Evolutionary conservation across 2,888 invertebrate genomes (phyloP), one percentile per base, ranked within the genome.

Genomic region (Amphipoea oculea): DNA sequence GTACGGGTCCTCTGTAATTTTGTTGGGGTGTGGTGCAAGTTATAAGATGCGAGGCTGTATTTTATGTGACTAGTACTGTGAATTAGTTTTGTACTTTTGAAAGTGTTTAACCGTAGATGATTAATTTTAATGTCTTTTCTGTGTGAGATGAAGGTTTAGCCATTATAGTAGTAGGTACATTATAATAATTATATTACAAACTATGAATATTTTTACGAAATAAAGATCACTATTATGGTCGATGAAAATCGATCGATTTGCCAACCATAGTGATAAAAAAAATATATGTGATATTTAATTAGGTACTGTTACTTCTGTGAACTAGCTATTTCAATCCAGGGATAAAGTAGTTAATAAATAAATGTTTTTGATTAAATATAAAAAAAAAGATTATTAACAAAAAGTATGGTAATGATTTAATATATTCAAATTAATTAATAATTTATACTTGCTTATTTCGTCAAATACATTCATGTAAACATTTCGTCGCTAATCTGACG

Each of bases 11-110:
- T 78, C 62, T 76, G 80, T 68, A 54, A 67, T 60, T 88, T 75
- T 70, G 36, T 81, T 83, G 1, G 36, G 2, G 0, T 82, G 40
- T 80, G 89, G 86, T 72, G 17, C 66, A 78, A 78, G 68, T 67
- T 23, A 70, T 0, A 60, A 48, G 63, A 51, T 57, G 0, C 0
- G 20, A n/a, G n/a, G 2, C 14, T 20, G 14, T 66, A 4, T 20
- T 77, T 60, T 17, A 12, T 36, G 17, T 65, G 17, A 17, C 6
- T 14, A 40, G 3, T 17, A 6, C 11, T 20, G 23, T 23, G 7
- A 0, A 36, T 71, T 40, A 1, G 23, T 69, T 62, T 48, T 42
- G 4, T 69, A 4, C 0, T 40, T 17, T 17, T 42, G 4, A n/a
- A 20, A 20, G n/a, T n/a, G 23, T 9, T 9, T 45, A 36, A 48